A percentile compares a stretch with the other conserved stretches of the same genome.
Conservation (phyloP, 1,140 invertebrate species). For the Bombus breviceps region DNA sequence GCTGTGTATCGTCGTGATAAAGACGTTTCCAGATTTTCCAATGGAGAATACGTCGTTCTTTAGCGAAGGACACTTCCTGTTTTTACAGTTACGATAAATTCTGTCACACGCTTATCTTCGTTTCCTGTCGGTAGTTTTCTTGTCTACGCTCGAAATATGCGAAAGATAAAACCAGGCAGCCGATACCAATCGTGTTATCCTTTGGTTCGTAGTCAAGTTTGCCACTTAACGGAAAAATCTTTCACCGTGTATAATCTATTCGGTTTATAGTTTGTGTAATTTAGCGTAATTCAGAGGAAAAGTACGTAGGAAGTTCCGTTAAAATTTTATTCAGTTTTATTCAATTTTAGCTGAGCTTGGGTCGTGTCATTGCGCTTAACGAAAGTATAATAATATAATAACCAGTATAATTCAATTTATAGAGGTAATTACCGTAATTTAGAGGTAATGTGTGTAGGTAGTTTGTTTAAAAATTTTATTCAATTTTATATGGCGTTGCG, state of each 20-base stretch:
- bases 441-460: no score
- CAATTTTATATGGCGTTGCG: no score
- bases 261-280: not conserved
- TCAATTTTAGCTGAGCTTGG: not conserved
- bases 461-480: no score
- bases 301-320: not conserved
- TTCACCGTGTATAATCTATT: not conserved
- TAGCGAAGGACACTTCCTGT: conserved; percentile 1
- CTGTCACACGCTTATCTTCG: not conserved
- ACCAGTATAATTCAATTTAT: no score
- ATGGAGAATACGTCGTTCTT: not conserved
- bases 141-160: conserved; percentile 8
- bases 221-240: not conserved
- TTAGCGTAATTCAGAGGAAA: not conserved
- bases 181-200: not conserved
- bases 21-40: not conserved
- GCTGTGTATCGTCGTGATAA: not conserved
- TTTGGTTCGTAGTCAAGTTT: not conserved
- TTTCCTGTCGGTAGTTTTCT: not conserved
- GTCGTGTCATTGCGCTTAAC: no score
- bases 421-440: no score
- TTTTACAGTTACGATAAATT: conserved; percentile 24
- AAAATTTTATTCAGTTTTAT: not conserved
- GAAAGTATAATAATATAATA: no score
- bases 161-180: conserved; percentile 7